Evolutionary conservation across 2,113 vertebrate species (phyloP), one percentile per base, ranked within the genome.

Genomic region (Lophius piscatorius): DNA sequence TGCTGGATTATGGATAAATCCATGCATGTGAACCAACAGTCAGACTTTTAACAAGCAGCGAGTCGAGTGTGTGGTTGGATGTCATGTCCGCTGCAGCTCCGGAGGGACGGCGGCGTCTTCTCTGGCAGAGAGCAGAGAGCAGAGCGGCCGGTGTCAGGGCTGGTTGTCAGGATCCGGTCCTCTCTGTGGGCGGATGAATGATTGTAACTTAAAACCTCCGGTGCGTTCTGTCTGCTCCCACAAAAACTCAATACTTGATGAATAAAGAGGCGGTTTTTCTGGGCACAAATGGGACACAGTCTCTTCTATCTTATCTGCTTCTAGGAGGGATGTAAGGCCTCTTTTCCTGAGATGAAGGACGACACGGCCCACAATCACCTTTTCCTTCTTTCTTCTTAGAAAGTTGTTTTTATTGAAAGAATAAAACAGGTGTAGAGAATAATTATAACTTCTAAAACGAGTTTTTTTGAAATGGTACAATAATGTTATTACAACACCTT

Each of bases 1-100:
- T 55, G 71, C 34, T 12, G 48, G 74, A 85, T 85, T 80, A 66
- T 62, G 80, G 66, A 56, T 62, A 77, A 81, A 81, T 79, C 75
- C 64, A 68, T 72, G 60, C 70, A 48, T 71, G 72, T 67, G 60
- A 64, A 69, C 55, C 56, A 71, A 60, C 66, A 74, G 54, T 56
- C 52, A 70, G 70, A 65, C 63, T 66, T 61, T 38, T 33, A 67
- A 72, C 52, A 31, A 75, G 56, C 55, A 33, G 11, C 26, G 34
- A 31, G 41, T 23, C 51, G 41, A 20, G 18, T 48, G 67, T 47
- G 51, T 62, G 42, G 52, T 42, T 60, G 49, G 35, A 61, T 67
- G 63, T 65, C 79, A 81, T 74, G 35, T 72, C 40, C 18, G 39
- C 23, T 46, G 58, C 48, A 47, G 63, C 59, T 47, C 46, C 51